Evolutionary conservation across 30 jellyfish, hydroid and myxozoan genomes (phyloP), one percentile per base, ranked within the genome.

Genomic region (Aurelia aurita complex sp. Pacific): DNA sequence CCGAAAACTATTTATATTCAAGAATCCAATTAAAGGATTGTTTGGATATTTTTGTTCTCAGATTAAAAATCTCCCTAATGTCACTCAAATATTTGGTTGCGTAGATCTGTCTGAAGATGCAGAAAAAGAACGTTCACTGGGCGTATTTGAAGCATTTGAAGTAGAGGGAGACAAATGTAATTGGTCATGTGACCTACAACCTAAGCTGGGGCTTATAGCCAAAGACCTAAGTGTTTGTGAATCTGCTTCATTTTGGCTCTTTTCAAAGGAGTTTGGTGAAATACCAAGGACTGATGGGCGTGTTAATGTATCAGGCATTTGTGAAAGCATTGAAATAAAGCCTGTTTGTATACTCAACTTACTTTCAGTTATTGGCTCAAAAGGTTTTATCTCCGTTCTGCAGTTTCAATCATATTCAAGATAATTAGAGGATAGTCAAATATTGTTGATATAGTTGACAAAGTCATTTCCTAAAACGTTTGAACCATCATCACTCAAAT

Each of bases 51-150:
- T 64, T 55, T 77, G 32, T 64, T 53, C 82, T 10, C 82, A 33
- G 46, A 35, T 5, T 38, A 67, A 73, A 32, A 15, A 32, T 29
- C 51, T 46, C 19, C 34, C 19, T 67, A n/a, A 8, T 15, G 57
- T 8, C 54, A 73, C 51, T 29, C 54, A 73, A 73, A 74, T 46
- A 36, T 59, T n/a, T n/a, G n/a, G n/a, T n/a, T n/a, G n/a, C n/a
- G n/a, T n/a, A n/a, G n/a, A n/a, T n/a, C n/a, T n/a, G 73, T 40
- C 19, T 54, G 86, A 76, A 76, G 76, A 57, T 76, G 75, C 75
- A 76, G 86, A 54, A 57, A 57, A 76, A 18, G 74, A 76, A 76
- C n/a, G n/a, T n/a, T n/a, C n/a, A n/a, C 71, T 17, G 53, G 75
- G 64, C 74, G 57, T 52, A 14, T 54, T 10, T 51, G 85, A 40